These are phyloP conservation scores for Endotricha flammealis DNA, from an alignment of 2,888 invertebrate genomes.

Conservation along the genomic window DNA sequence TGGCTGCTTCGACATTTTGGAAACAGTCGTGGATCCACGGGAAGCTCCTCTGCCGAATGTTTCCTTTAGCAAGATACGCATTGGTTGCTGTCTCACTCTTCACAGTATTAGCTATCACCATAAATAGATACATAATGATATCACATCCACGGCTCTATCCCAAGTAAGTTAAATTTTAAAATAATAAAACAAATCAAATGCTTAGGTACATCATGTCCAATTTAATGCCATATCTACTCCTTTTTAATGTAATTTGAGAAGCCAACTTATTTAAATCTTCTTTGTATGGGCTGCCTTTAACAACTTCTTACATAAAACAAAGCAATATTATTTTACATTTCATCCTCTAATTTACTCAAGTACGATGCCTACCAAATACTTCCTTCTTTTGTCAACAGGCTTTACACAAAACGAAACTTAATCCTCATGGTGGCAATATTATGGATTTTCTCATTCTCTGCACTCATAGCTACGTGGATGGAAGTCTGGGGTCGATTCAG, in stretches of 20 bases:
- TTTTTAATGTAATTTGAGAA: too few relatives aligned
- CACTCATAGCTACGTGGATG: slow-evolving; percentile 84
- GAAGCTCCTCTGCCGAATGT: slow-evolving; percentile 82
- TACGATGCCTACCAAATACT: too few relatives aligned
- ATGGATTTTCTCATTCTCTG: slow-evolving; percentile 84
- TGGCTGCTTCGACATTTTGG: slow-evolving; percentile 87
- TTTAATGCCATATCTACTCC: too few relatives aligned
- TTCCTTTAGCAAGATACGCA: slow-evolving; percentile 85
- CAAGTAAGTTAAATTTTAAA: slow-evolving; percentile 73
- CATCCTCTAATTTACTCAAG: too few relatives aligned
- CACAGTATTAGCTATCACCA: slow-evolving; percentile 87
- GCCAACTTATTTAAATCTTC: too few relatives aligned
- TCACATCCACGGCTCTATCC: slow-evolving; percentile 87
- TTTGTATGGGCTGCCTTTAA: too few relatives aligned
- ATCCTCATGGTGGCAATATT: slow-evolving; percentile 84
- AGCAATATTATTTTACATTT: too few relatives aligned
- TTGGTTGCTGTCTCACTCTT: slow-evolving; percentile 88
- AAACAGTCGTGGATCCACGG: slow-evolving; percentile 85
- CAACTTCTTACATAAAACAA: too few relatives aligned
- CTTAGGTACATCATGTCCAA: too few relatives aligned
- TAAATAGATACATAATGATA: slow-evolving; percentile 91
- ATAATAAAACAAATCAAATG: too few relatives aligned
- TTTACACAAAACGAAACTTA: slow-evolving; percentile 83
- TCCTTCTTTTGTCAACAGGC: slow-evolving; percentile 60
- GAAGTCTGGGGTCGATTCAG: slow-evolving; percentile 89